Conservation (phyloP, 1,140 invertebrate species). For the Pogonomyrmex californicus region DNA sequence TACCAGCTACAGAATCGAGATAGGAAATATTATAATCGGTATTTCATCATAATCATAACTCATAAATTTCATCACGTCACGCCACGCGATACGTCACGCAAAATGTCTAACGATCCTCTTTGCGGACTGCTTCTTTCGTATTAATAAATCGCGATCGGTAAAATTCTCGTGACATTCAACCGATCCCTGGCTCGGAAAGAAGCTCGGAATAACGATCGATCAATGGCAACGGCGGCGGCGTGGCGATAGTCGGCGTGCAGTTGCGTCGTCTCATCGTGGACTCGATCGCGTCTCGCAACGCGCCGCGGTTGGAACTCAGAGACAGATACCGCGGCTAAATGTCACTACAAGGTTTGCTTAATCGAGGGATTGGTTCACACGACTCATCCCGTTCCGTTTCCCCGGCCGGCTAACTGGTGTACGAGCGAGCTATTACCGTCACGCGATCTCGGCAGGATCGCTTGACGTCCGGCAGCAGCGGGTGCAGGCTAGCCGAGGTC, state of each 20-base stretch:
- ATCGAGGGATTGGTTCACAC: slow-evolving; percentile 81
- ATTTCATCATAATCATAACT: slow-evolving; percentile 31
- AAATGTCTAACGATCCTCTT: slow-evolving; percentile 7
- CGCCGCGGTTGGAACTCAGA: slow-evolving; percentile 67
- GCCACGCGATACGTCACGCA: slow-evolving; percentile 35
- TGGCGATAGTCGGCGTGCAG: slow-evolving; percentile 36
- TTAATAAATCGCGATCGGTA: slow-evolving; percentile 54
- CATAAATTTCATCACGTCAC: slow-evolving; percentile 12
- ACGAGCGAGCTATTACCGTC: slow-evolving; percentile 77
- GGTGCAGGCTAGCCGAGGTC: slow-evolving; percentile 43
- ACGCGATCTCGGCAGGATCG: slow-evolving; percentile 74
- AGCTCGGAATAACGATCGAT: slow-evolving; percentile 61
- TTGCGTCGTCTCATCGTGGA: slow-evolving; percentile 54
- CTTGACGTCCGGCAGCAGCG: slow-evolving; percentile 66
- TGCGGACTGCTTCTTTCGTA: neutral
- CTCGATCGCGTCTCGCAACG: slow-evolving; percentile 66
- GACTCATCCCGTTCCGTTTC: slow-evolving; percentile 79
- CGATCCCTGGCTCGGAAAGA: slow-evolving; percentile 58
- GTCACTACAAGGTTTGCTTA: slow-evolving; percentile 80
- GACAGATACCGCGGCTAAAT: slow-evolving; percentile 80
- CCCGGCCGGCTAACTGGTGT: slow-evolving; percentile 72
- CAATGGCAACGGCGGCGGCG: slow-evolving; percentile 20
- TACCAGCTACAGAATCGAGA: neutral
- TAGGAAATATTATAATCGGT: slow-evolving; percentile 38
- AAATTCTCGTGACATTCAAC: slow-evolving; percentile 75